These are phyloP conservation scores for Rugalucina vietnamica DNA, from an alignment of 2,888 invertebrate genomes.

Conservation along the genomic window DNA sequence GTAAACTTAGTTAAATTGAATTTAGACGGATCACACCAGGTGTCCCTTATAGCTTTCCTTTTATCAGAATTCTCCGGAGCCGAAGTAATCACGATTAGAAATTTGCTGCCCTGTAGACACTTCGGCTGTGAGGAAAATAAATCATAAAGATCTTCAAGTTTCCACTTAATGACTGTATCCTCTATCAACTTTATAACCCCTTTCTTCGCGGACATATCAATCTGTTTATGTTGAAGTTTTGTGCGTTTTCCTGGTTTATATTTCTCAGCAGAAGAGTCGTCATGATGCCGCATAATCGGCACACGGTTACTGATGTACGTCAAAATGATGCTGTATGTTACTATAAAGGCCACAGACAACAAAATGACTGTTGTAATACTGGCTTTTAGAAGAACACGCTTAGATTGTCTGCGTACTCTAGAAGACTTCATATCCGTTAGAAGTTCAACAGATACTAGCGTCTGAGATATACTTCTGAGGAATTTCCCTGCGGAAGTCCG, in stretches of 20 bases:
- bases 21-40: constrained; percentile 72
- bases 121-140: constrained; percentile 41
- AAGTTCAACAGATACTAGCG: constrained; percentile 65
- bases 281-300: constrained; percentile 59
- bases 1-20: constrained; percentile 54
- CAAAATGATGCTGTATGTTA: constrained; percentile 72
- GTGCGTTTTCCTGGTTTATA: constrained; percentile 57
- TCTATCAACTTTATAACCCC: constrained; percentile 35
- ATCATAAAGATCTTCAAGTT: constrained; percentile 60
- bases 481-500: constrained; percentile 1
- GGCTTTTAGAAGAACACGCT: constrained; percentile 70
- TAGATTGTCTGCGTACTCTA: constrained; percentile 50
- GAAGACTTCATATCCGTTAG: constrained; percentile 68
- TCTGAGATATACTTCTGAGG: constrained; percentile 32
- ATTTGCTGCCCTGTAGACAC: constrained; percentile 61
- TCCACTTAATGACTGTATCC: constrained; percentile 68
- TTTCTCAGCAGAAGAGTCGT: constrained; percentile 52
- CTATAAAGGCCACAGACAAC: constrained; percentile 69
- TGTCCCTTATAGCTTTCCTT: constrained; percentile 72
- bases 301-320: constrained; percentile 67
- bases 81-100: constrained; percentile 74
- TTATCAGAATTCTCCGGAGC: constrained; percentile 71
- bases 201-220: constrained; percentile 32
- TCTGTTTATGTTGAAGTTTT: constrained; percentile 43
- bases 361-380: constrained; percentile 73